These are phyloP conservation scores for Hemitrygon akajei DNA, from an alignment of 2,797 vertebrate species.

Conservation along the genomic window DNA sequence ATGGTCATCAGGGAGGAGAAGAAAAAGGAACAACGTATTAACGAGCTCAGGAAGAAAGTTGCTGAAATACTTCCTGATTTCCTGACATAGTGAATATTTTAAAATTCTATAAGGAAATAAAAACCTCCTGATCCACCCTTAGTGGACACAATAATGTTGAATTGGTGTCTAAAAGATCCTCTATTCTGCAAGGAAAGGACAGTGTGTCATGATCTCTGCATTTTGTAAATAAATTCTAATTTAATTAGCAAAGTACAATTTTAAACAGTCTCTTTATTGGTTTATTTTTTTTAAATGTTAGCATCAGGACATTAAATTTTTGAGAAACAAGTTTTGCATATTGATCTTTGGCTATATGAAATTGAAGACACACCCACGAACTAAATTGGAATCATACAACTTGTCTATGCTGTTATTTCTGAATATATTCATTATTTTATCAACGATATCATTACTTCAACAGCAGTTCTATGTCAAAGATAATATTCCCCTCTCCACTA, in stretches of 20 bases:
- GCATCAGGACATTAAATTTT: background rate
- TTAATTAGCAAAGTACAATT: background rate
- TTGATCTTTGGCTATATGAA: background rate
- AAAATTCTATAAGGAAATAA: background rate
- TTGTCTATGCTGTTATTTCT: background rate
- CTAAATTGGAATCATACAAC: background rate
- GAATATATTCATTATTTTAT: background rate
- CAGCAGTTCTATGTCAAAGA: background rate
- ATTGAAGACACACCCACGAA: background rate
- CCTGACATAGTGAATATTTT: slow-evolving; percentile 39
- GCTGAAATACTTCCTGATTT: slow-evolving; percentile 81
- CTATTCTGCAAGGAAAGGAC: no score
- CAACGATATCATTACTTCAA: background rate
- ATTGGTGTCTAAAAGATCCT: no score
- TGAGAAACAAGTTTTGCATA: background rate
- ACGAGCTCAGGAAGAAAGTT: slow-evolving; percentile 71
- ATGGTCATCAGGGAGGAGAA: slow-evolving; percentile 61
- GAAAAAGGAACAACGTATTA: slow-evolving; percentile 64
- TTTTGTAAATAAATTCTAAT: background rate
- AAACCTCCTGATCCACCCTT: no score
- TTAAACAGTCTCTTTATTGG: slow-evolving; percentile 17
- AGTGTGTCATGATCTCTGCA: no score
- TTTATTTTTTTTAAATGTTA: background rate
- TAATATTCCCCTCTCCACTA: background rate
- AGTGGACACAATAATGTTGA: no score